A percentile compares a stretch with the other conserved stretches of the same genome.
Evolutionary conservation across 2,797 vertebrate species (phyloP).

Genomic region (Fratercula arctica): DNA sequence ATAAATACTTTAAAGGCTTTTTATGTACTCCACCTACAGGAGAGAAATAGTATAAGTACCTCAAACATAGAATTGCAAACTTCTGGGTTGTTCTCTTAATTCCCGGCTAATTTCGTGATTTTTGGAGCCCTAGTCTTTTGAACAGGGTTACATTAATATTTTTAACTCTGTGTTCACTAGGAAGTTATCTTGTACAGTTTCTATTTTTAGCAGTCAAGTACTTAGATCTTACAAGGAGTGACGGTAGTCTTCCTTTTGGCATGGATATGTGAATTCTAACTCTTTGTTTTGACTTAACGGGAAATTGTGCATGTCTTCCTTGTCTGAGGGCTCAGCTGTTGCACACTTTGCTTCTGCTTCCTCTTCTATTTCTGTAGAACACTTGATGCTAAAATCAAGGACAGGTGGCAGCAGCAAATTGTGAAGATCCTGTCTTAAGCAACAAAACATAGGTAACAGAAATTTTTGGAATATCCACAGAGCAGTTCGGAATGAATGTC

Average conservation of each 20-base stretch:
- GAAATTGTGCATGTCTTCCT: not conserved
- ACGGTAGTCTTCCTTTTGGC: not conserved
- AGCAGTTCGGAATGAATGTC: not conserved
- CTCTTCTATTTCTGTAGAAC: not conserved
- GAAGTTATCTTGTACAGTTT: not conserved
- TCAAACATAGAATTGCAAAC: not conserved
- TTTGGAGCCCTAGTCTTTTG: not conserved
- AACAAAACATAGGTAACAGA: not conserved
- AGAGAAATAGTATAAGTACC: not conserved
- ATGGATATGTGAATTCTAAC: not conserved
- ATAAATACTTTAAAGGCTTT: not conserved
- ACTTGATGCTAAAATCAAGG: not conserved
- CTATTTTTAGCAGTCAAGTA: not conserved
- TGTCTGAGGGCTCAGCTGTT: not conserved
- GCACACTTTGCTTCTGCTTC: not conserved
- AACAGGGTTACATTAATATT: not conserved
- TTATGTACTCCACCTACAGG: not conserved
- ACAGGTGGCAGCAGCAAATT: not conserved
- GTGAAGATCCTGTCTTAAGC: not conserved
- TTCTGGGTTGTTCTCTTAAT: not conserved
- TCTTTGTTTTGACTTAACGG: not conserved
- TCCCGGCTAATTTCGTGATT: not conserved
- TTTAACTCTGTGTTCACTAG: not conserved
- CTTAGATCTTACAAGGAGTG: not conserved
- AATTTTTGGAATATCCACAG: not conserved